A percentile compares a stretch with the other conserved stretches of the same genome.
phyloP scores from a whole-genome alignment of 2,113 vertebrate species.

The Forbesichthys papilliferus region DNA sequence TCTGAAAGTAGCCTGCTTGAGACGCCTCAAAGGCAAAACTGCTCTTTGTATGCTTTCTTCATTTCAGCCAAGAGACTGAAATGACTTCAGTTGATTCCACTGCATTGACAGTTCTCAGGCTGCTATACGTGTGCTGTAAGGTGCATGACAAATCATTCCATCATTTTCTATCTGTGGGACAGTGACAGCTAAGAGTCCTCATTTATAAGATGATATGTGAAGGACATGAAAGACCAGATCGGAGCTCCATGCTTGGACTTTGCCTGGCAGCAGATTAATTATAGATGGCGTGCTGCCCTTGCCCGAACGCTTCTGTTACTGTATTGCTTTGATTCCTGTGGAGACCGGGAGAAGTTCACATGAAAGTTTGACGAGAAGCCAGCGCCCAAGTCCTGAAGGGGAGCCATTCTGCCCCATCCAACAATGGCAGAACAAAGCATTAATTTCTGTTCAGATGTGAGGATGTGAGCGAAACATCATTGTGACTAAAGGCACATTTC shows the following conservation, averaged over 20 bases:
- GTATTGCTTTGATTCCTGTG: neutral
- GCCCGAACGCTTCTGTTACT: neutral
- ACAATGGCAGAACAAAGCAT: neutral
- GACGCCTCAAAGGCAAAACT: neutral
- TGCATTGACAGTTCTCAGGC: too few relatives aligned
- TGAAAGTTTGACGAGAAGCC: neutral
- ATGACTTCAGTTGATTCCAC: neutral
- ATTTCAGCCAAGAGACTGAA: neutral
- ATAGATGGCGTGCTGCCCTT: constrained; percentile 13
- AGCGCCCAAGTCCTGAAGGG: neutral
- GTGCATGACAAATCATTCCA: neutral
- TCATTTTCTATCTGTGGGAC: neutral
- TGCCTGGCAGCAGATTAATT: constrained; percentile 19
- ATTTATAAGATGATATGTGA: constrained; percentile 11
- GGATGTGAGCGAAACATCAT: neutral
- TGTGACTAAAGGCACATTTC: too few relatives aligned
- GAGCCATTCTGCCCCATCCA: neutral
- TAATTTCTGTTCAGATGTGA: neutral
- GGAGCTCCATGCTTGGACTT: neutral
- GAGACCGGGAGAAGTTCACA: neutral
- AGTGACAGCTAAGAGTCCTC: neutral
- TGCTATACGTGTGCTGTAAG: too few relatives aligned
- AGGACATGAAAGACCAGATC: constrained; percentile 12
- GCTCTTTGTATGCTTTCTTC: neutral
- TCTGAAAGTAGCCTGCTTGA: too few relatives aligned